Evolutionary conservation across 2,113 vertebrate genomes (phyloP).

Genomic region (Ancistrus triradiatus): DNA sequence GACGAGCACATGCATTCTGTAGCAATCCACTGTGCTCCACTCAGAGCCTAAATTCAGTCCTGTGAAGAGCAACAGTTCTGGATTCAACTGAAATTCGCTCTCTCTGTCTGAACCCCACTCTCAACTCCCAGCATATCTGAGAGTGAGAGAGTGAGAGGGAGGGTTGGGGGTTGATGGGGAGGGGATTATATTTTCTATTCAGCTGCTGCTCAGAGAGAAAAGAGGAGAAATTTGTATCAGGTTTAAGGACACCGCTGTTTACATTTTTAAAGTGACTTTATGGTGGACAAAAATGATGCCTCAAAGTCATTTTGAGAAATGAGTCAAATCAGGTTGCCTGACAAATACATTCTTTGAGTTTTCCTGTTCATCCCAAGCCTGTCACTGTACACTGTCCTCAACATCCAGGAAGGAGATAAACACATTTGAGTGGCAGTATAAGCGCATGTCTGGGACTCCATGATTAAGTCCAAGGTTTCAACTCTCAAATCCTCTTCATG

Average conservation of each 20-base stretch:
- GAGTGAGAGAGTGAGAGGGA: slow-evolving; percentile 11
- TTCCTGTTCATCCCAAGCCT: background rate
- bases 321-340: background rate
- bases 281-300: too few relatives aligned
- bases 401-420: slow-evolving; percentile 31
- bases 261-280: too few relatives aligned
- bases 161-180: slow-evolving; percentile 9
- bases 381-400: slow-evolving; percentile 17
- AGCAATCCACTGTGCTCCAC: slow-evolving; percentile 29
- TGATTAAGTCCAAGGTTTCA: slow-evolving; percentile 21
- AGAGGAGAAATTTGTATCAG: background rate
- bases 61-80: slow-evolving; percentile 64
- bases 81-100: slow-evolving; percentile 58
- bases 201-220: slow-evolving; percentile 13
- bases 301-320: too few relatives aligned
- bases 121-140: slow-evolving; percentile 33
- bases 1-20: slow-evolving; percentile 23
- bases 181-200: slow-evolving; percentile 28
- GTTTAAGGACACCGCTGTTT: too few relatives aligned
- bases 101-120: slow-evolving; percentile 20
- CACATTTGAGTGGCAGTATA: slow-evolving; percentile 22
- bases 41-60: slow-evolving; percentile 36
- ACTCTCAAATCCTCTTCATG: slow-evolving; percentile 22
- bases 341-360: background rate
- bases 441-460: slow-evolving; percentile 14